Percentiles rank a stretch among this genome's conserved stretches.
phyloP scores from a whole-genome alignment of 2,888 invertebrate genomes.

The Drosophila pegasa region DNA sequence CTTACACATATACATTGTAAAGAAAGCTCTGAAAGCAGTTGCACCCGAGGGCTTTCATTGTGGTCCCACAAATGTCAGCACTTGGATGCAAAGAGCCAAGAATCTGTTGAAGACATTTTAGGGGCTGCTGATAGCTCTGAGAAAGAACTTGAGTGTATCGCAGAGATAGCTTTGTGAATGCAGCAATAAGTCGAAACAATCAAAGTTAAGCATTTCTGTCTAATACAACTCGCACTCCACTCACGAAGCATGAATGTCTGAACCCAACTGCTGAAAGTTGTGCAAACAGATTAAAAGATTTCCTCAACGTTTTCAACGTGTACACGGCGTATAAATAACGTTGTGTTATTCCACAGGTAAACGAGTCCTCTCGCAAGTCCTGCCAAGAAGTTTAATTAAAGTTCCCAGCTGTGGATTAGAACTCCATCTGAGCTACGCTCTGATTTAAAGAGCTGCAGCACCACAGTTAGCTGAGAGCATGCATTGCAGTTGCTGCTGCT shows the following conservation, averaged over 20 bases:
- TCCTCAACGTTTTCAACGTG: conserved; percentile 28
- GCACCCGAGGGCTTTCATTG: conserved; percentile 69
- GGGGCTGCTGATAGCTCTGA: conserved; percentile 44
- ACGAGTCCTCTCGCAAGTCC: conserved; percentile 21
- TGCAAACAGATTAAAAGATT: conserved; percentile 56
- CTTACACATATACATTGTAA: conserved; percentile 21
- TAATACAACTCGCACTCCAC: conserved; percentile 20
- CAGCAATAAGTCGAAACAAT: conserved; percentile 59
- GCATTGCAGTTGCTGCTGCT: background rate
- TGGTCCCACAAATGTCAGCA: conserved; percentile 52
- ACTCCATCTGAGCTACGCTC: conserved; percentile 1
- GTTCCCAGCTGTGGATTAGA: conserved; percentile 29
- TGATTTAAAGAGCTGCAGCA: background rate
- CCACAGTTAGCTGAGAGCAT: background rate
- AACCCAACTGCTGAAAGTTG: conserved; percentile 30
- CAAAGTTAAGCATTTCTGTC: conserved; percentile 59
- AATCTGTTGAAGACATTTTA: conserved; percentile 69
- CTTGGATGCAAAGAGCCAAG: conserved; percentile 66
- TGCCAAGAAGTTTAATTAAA: conserved; percentile 51
- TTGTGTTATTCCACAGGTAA: conserved; percentile 46
- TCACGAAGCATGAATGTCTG: conserved; percentile 9
- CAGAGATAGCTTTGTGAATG: conserved; percentile 56
- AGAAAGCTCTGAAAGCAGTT: conserved; percentile 47
- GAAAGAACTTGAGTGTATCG: conserved; percentile 61
- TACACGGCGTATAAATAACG: conserved; percentile 27